phyloP scores from a whole-genome alignment of 2,888 invertebrate species.

The Esperia sulphurella region DNA sequence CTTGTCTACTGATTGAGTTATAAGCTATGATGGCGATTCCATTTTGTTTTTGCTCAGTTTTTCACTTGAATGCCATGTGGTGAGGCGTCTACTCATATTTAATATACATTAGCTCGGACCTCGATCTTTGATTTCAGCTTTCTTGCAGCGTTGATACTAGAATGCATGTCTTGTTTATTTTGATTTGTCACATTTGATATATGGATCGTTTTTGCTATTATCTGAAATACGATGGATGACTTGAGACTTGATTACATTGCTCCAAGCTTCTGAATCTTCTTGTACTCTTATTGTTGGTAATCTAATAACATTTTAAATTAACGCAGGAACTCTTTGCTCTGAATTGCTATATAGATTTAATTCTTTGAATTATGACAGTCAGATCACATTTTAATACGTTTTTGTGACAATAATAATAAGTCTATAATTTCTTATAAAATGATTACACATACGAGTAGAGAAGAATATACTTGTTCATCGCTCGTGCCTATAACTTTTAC shows the following conservation, averaged over 20 bases:
- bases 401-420: not conserved
- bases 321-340: not conserved
- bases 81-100: constrained; percentile 56
- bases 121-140: constrained; percentile 57
- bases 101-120: constrained; percentile 66
- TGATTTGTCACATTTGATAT: constrained; percentile 72
- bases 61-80: constrained; percentile 63
- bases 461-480: not conserved
- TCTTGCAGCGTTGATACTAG: constrained; percentile 50
- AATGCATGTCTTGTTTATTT: constrained; percentile 71
- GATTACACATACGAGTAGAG: not conserved
- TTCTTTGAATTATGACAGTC: not conserved
- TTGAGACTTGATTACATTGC: constrained; percentile 46
- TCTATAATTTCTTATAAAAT: not conserved
- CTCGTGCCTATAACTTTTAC: constrained; percentile 21
- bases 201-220: constrained; percentile 66
- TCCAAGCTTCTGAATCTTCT: constrained; percentile 3
- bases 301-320: constrained; percentile 1
- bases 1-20: constrained; percentile 70
- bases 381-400: not conserved
- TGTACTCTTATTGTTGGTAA: constrained; percentile 1
- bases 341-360: not conserved
- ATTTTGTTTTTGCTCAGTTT: constrained; percentile 71
- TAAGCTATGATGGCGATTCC: constrained; percentile 73
- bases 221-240: constrained; percentile 48